Conservation (phyloP, 2,113 vertebrate species). For the Laterallus jamaicensis region DNA sequence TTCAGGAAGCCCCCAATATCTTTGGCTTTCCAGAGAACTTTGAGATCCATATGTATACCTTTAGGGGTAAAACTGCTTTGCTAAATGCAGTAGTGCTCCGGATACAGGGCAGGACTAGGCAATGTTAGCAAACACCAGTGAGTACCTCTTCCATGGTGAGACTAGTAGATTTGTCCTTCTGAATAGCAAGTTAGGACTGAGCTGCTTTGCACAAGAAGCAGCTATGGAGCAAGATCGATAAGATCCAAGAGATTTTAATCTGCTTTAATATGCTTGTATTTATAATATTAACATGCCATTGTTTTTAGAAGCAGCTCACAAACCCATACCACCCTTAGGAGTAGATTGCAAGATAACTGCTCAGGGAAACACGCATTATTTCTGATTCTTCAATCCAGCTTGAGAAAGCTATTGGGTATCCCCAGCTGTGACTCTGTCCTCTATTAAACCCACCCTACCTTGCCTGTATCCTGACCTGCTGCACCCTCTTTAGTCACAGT, state of each 20-base stretch:
- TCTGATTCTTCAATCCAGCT: neutral
- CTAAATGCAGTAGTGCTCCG: neutral
- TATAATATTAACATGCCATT: neutral
- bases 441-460: neutral
- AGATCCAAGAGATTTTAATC: neutral
- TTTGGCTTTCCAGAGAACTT: constrained; percentile 48
- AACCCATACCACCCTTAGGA: neutral
- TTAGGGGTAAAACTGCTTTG: neutral
- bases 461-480: neutral
- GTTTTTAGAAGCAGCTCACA: neutral
- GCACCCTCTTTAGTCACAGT: neutral
- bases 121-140: neutral
- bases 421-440: neutral
- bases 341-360: neutral
- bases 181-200: neutral
- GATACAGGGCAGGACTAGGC: neutral
- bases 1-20: constrained; percentile 44
- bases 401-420: neutral
- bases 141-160: neutral
- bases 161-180: neutral
- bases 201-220: neutral
- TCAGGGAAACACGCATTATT: neutral
- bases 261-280: neutral
- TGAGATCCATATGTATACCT: constrained; percentile 19
- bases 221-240: neutral